Percentiles rank a stretch among this genome's conserved stretches.
Evolutionary conservation across 2,113 vertebrate species (phyloP).

Genomic region (Phainopepla nitens): DNA sequence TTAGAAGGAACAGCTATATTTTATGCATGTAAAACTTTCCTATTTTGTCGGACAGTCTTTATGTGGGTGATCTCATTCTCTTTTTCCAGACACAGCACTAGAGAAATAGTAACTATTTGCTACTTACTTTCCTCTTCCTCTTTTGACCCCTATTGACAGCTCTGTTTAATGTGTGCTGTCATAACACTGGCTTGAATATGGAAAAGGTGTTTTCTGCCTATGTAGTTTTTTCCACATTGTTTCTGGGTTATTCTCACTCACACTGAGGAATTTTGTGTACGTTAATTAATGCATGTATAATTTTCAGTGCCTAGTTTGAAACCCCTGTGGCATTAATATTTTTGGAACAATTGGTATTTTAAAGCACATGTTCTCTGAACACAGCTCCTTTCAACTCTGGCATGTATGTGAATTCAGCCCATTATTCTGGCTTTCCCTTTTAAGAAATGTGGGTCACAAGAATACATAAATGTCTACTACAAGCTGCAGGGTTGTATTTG

Average conservation of each 20-base stretch:
- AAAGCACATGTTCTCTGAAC: neutral
- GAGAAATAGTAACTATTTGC: neutral
- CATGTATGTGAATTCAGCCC: neutral
- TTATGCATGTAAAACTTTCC: neutral
- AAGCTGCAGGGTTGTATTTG: neutral
- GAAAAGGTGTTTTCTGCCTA: neutral
- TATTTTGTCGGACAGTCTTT: neutral
- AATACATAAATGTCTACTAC: neutral
- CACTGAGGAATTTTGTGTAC: neutral
- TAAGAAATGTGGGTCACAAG: neutral
- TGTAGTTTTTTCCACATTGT: neutral
- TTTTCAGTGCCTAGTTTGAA: neutral
- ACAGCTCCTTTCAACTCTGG: neutral
- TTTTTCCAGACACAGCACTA: neutral
- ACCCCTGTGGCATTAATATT: neutral
- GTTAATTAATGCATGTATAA: neutral
- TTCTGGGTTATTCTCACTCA: neutral
- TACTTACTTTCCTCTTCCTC: neutral
- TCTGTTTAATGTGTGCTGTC: neutral
- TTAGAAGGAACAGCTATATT: neutral
- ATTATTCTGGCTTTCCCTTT: neutral
- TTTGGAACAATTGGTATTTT: conserved; percentile 1
- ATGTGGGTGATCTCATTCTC: neutral
- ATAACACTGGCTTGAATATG: neutral
- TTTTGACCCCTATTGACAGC: neutral